A percentile compares a stretch with the other conserved stretches of the same genome.
Conservation (phyloP, 2,888 invertebrate genomes). For the Osmoderma eremita region DNA sequence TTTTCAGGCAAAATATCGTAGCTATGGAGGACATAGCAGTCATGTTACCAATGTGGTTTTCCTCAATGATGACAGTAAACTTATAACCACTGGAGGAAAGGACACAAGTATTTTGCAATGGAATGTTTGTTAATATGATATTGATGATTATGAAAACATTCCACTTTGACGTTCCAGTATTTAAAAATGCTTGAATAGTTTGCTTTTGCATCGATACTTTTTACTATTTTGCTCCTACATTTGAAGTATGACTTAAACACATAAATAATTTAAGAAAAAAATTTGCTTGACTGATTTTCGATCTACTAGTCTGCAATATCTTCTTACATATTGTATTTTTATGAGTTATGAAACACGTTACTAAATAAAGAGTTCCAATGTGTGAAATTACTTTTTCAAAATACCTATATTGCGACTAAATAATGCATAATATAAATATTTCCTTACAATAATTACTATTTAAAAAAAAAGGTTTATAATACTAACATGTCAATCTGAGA, state of each 20-base stretch:
- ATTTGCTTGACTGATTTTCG: conserved; percentile 26
- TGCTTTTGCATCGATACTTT: neutral
- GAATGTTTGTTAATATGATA: conserved; percentile 65
- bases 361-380: conserved; percentile 1
- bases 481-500: too few relatives aligned
- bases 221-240: conserved; percentile 2
- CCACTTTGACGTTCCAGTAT: neutral
- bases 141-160: conserved; percentile 3
- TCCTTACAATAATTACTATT: neutral
- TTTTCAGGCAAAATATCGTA: conserved; percentile 79
- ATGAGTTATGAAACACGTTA: neutral
- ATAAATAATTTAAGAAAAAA: neutral
- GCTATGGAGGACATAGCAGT: conserved; percentile 87
- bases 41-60: conserved; percentile 89
- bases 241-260: neutral
- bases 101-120: conserved; percentile 92
- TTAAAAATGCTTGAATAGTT: conserved; percentile 2
- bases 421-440: neutral
- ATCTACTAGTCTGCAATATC: conserved; percentile 22
- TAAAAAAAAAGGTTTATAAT: too few relatives aligned
- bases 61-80: conserved; percentile 82
- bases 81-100: conserved; percentile 85
- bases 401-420: too few relatives aligned
- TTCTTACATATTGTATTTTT: conserved; percentile 13
- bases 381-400: neutral